These are phyloP conservation scores for Nannoperca obscura DNA, from an alignment of 2,797 vertebrate species.

Conservation along the genomic window DNA sequence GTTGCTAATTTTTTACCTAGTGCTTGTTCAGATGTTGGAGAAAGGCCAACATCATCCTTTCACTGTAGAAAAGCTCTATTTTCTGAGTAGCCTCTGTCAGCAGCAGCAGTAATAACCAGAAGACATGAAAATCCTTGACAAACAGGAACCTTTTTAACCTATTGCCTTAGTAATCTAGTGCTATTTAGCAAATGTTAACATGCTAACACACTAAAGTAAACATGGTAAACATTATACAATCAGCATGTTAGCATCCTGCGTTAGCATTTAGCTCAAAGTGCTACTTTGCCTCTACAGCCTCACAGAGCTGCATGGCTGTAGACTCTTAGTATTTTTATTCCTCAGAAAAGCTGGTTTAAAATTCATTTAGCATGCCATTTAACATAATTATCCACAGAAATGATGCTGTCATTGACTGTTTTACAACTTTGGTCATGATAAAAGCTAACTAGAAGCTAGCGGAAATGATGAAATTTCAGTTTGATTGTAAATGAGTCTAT, in stretches of 20 bases:
- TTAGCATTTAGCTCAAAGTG: background rate
- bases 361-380: background rate
- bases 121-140: background rate
- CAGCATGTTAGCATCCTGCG: background rate
- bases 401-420: background rate
- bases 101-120: background rate
- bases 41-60: background rate
- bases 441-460: background rate
- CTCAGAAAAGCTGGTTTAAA: background rate
- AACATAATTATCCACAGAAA: background rate
- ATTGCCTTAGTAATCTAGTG: background rate
- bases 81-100: background rate
- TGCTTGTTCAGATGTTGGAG: conserved; percentile 1
- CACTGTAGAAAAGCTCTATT: background rate
- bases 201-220: background rate
- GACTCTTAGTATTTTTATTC: background rate
- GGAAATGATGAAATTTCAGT: background rate
- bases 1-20: background rate
- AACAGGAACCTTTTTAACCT: background rate
- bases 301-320: background rate
- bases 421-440: background rate
- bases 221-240: background rate
- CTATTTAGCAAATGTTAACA: background rate
- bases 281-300: background rate
- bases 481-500: background rate